A percentile compares a stretch with the other conserved stretches of the same genome.
Evolutionary conservation across 2,797 vertebrate species (phyloP).

Genomic region (Kryptolebias ocellatus): DNA sequence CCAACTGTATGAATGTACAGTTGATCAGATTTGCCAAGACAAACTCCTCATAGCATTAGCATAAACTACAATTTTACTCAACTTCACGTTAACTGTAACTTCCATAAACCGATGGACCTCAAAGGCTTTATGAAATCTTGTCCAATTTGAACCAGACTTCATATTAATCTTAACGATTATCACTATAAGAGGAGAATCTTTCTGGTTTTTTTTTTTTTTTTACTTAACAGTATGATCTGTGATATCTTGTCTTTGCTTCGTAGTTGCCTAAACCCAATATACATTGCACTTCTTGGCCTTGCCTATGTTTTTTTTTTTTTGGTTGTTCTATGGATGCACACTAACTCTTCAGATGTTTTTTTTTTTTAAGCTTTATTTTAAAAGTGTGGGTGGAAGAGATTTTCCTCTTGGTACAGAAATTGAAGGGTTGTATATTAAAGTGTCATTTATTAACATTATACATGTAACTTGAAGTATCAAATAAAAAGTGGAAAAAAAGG

Average conservation of each 20-base stretch:
- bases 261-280: conserved; percentile 73
- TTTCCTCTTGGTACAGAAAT: conserved; percentile 52
- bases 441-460: conserved; percentile 79
- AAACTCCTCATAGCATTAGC: conserved; percentile 42
- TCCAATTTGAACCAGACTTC: conserved; percentile 53
- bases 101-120: conserved; percentile 50
- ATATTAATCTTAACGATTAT: conserved; percentile 55
- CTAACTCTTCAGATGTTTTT: conserved; percentile 63
- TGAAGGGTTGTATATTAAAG: conserved; percentile 77
- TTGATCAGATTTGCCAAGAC: conserved; percentile 63
- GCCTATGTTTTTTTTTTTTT: conserved; percentile 71
- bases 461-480: conserved; percentile 79
- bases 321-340: conserved; percentile 73
- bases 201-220: conserved; percentile 41
- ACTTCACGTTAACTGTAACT: conserved; percentile 53
- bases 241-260: conserved; percentile 73
- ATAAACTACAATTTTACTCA: conserved; percentile 54
- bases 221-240: conserved; percentile 67
- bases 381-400: conserved; percentile 62
- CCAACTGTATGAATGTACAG: conserved; percentile 73
- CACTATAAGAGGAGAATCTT: conserved; percentile 48
- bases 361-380: conserved; percentile 70
- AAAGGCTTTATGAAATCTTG: conserved; percentile 56
- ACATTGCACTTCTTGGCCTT: conserved; percentile 75
- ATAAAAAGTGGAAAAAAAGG: conserved; percentile 65